A percentile compares a stretch with the other conserved stretches of the same genome.
Evolutionary conservation across 2,888 invertebrate species (phyloP).

Genomic region (Lasioglossum zephyrum): DNA sequence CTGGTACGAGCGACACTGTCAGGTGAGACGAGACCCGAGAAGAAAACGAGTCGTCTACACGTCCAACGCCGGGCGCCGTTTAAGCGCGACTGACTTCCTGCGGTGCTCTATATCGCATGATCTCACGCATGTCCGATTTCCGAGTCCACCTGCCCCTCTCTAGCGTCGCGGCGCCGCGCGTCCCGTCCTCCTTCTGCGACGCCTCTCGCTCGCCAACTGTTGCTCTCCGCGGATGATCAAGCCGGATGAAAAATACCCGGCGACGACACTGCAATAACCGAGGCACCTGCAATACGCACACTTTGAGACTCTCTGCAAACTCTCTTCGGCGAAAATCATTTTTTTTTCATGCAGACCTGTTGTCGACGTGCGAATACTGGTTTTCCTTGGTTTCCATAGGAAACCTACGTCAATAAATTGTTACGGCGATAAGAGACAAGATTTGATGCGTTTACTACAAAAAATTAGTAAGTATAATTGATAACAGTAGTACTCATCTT

Average conservation of each 20-base stretch:
- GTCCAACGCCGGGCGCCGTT: conserved; percentile 75
- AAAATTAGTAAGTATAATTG: no score
- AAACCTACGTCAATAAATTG: background rate
- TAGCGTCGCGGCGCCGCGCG: background rate
- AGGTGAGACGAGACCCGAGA: background rate
- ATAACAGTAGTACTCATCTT: no score
- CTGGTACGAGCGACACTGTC: background rate
- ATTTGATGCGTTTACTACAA: no score
- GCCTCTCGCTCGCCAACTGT: conserved; percentile 71
- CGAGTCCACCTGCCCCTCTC: conserved; percentile 50
- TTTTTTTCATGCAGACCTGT: background rate
- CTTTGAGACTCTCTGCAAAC: background rate
- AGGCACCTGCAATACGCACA: background rate
- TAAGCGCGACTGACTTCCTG: conserved; percentile 74
- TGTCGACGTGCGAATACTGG: background rate
- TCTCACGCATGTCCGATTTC: conserved; percentile 78
- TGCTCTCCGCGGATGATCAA: conserved; percentile 60
- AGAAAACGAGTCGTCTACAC: conserved; percentile 42
- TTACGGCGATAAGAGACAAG: no score
- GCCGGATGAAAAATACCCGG: conserved; percentile 24
- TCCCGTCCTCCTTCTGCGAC: conserved; percentile 12
- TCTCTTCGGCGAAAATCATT: background rate
- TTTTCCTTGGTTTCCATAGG: background rate
- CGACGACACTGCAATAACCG: background rate
- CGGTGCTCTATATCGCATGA: conserved; percentile 69